Base-by-base conservation (phyloP, 2,797 vertebrate genomes). In the Sebastes elongatus region DNA sequence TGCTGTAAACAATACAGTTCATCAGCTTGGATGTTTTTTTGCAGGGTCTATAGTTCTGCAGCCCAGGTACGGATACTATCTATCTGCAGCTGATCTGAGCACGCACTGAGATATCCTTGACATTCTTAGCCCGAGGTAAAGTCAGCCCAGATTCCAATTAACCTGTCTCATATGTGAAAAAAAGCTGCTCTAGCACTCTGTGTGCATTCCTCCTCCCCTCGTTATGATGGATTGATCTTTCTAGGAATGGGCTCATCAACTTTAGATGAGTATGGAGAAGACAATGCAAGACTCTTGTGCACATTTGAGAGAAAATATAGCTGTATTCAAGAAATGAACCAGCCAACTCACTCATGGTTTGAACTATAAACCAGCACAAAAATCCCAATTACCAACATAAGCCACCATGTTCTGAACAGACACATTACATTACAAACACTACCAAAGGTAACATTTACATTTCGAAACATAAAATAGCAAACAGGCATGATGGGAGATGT, bases 141-240 rank as follows among this genome's bases (percentile, higher is more conserved):
- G 18, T 94, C 90, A 92, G 82, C 84, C 62, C 64, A 84, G 81
- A 94, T 94, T 94, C 89, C 92, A 94, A 93, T 93, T 92, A 94
- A 91, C 88, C 83, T 86, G 92, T 94, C 91, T 93, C 86, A 88
- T 92, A 86, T 53, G 83, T 87, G 86, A 94, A 91, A 92, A 86
- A 83, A 91, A 83, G 88, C 91, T 83, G 88, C 83, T 82, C 84
- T 62, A 73, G 80, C 69, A 60, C 73, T 85, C 71, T 68, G 52
- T 79, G 71, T 75, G 85, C 90, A 94, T 94, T 94, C 90, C 89
- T 91, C 80, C 70, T 89, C 80, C 72, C 33, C 60, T 69, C 20
- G 32, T 77, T 81, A 77, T 89, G 85, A 92, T 81, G 81, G 82
- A 92, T 85, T 73, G 82, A 91, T 86, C 81, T 74, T 76, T 73